These are phyloP conservation scores for Philereme vetulata DNA, from an alignment of 2,888 invertebrate genomes.

Conservation along the genomic window DNA sequence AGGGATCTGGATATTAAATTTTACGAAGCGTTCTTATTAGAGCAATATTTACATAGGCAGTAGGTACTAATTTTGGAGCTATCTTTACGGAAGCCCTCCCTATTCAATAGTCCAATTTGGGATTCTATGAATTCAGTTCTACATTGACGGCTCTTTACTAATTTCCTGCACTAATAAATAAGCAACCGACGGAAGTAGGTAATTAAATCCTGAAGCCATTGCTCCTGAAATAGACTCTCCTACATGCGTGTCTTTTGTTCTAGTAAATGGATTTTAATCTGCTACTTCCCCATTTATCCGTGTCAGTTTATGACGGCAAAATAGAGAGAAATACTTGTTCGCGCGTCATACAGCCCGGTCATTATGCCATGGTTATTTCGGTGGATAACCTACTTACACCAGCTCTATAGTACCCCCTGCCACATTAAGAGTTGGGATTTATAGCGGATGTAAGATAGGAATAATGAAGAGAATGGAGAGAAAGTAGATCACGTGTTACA, in stretches of 20 bases:
- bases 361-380: slow-evolving; percentile 64
- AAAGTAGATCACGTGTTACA: too few relatives aligned
- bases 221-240: slow-evolving; percentile 11
- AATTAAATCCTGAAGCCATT: slow-evolving; percentile 10
- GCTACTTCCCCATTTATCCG: slow-evolving; percentile 6
- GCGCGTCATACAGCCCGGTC: slow-evolving; percentile 38
- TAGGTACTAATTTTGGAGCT: neutral
- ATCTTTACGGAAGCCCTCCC: slow-evolving; percentile 5
- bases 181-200: slow-evolving; percentile 16
- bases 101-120: slow-evolving; percentile 10
- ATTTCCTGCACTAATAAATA: slow-evolving; percentile 15
- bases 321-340: slow-evolving; percentile 30
- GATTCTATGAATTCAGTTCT: slow-evolving; percentile 10
- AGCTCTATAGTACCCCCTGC: slow-evolving; percentile 7
- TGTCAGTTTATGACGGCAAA: slow-evolving; percentile 17
- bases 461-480: too few relatives aligned
- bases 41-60: neutral
- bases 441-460: neutral
- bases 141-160: slow-evolving; percentile 18
- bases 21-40: neutral
- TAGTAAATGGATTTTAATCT: slow-evolving; percentile 10
- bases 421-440: neutral
- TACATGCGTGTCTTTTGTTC: slow-evolving; percentile 4
- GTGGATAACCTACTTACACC: slow-evolving; percentile 54
- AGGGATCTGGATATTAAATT: slow-evolving; percentile 1